Evolutionary conservation across 2,797 vertebrate species (phyloP).

Genomic region (Coreius guichenoti): DNA sequence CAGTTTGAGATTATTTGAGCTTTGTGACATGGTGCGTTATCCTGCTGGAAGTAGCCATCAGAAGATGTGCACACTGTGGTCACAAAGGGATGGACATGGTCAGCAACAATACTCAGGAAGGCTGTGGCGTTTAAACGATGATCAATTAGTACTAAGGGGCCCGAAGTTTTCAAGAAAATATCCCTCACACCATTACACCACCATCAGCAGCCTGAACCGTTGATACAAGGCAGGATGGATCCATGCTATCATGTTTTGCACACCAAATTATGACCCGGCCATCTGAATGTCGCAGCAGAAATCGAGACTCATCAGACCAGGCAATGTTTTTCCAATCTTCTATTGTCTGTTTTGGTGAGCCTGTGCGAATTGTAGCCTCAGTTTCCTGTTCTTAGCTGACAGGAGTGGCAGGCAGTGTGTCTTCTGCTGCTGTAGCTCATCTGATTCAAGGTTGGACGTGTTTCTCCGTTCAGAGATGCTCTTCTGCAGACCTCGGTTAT

Average conservation of each 20-base stretch:
- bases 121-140: background rate
- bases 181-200: background rate
- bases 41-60: conserved; percentile 57
- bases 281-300: conserved; percentile 45
- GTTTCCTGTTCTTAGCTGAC: background rate
- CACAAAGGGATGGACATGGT: conserved; percentile 12
- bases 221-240: conserved; percentile 51
- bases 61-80: conserved; percentile 47
- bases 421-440: background rate
- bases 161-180: background rate
- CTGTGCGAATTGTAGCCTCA: background rate
- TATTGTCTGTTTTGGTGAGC: background rate
- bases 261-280: conserved; percentile 50
- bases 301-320: background rate
- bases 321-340: background rate
- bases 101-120: background rate
- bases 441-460: background rate
- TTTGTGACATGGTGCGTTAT: conserved; percentile 42
- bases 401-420: too few species aligned
- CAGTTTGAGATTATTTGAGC: too few species aligned
- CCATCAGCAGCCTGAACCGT: too few species aligned
- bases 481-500: background rate
- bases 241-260: conserved; percentile 53
- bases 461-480: background rate
- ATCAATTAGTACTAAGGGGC: background rate